Conservation (phyloP, 2,113 vertebrate species). For the Triplophysa siluroides region DNA sequence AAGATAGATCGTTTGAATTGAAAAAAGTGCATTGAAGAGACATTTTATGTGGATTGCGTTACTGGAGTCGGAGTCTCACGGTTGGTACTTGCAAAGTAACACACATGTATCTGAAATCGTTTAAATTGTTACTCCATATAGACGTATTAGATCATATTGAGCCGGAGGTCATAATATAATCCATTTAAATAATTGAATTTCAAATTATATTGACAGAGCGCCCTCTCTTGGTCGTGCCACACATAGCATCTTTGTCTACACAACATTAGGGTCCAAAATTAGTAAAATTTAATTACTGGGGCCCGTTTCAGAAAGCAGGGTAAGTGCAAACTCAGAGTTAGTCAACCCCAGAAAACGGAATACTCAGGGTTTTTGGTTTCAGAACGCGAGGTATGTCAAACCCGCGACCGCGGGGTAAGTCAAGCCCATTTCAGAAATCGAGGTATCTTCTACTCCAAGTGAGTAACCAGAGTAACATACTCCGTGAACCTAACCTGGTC, state of each 20-base stretch:
- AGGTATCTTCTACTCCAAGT: too few species aligned
- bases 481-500: too few species aligned
- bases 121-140: not conserved
- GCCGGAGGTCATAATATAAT: not conserved
- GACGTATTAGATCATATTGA: not conserved
- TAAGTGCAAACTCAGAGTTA: too few species aligned
- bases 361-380: too few species aligned
- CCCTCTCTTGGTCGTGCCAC: conserved; percentile 56
- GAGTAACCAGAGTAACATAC: too few species aligned
- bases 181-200: not conserved
- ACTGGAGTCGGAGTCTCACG: not conserved
- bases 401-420: too few species aligned
- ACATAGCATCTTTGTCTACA: not conserved
- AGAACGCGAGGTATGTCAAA: too few species aligned
- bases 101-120: not conserved
- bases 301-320: too few species aligned
- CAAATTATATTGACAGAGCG: conserved; percentile 25
- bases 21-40: not conserved
- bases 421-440: too few species aligned
- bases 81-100: not conserved
- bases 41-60: not conserved
- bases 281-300: too few species aligned
- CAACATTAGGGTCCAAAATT: too few species aligned
- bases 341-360: too few species aligned
- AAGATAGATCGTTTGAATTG: not conserved